phyloP scores from a whole-genome alignment of 1,140 invertebrate genomes.

The Glossosoma conforme region DNA sequence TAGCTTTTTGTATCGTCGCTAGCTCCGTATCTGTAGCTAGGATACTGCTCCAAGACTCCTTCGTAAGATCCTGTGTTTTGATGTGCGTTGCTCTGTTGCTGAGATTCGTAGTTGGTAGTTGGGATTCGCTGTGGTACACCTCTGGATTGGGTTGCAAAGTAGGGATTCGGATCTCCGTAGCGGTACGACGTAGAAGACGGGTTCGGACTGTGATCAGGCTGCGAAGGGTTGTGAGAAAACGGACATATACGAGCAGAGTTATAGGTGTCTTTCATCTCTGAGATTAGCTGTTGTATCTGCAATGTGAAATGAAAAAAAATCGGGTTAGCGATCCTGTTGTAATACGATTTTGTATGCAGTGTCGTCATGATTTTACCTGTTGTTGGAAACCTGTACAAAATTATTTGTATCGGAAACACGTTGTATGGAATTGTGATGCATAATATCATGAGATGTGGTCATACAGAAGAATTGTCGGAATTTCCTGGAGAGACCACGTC shows the following conservation, averaged over 20 bases:
- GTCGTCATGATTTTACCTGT: too few relatives aligned
- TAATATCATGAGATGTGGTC: too few relatives aligned
- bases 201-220: neutral
- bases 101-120: neutral
- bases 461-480: too few relatives aligned
- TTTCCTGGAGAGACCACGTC: too few relatives aligned
- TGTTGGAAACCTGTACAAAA: too few relatives aligned
- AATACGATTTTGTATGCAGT: too few relatives aligned
- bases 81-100: constrained; percentile 14
- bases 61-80: constrained; percentile 7
- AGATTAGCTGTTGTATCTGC: constrained; percentile 66
- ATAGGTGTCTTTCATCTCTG: constrained; percentile 78
- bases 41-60: neutral
- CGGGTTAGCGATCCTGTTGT: too few relatives aligned
- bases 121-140: neutral
- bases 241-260: constrained; percentile 67
- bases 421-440: too few relatives aligned
- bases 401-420: too few relatives aligned
- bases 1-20: constrained; percentile 41
- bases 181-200: neutral
- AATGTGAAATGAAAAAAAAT: too few relatives aligned
- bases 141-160: neutral
- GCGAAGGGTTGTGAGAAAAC: constrained; percentile 42
- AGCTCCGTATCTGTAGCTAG: neutral
- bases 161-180: neutral